Conservation (phyloP, 2,113 vertebrate genomes). For the Genyomyrus donnyi region DNA sequence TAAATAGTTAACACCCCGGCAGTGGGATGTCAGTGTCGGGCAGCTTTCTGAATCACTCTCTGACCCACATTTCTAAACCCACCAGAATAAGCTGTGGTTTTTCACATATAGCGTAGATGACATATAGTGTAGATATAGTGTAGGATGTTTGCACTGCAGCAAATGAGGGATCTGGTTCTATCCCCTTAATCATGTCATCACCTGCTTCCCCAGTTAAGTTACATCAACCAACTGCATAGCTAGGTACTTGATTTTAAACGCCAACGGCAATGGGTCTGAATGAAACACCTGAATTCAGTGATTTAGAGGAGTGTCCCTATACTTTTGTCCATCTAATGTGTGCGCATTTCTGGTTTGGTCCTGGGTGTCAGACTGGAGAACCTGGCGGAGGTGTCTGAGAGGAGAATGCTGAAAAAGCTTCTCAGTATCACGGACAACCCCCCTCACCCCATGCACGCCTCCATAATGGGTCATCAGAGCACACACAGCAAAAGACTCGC, state of each 20-base stretch:
- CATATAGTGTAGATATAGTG: no score
- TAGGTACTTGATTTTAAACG: not conserved
- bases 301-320: not conserved
- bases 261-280: not conserved
- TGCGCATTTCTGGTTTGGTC: not conserved
- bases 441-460: no score
- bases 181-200: not conserved
- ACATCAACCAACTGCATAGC: not conserved
- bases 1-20: not conserved
- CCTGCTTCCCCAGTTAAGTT: not conserved
- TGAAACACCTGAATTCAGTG: not conserved
- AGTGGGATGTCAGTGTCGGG: not conserved
- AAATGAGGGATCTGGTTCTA: not conserved
- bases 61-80: not conserved
- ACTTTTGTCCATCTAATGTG: not conserved
- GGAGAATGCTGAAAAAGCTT: no score
- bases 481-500: no score
- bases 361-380: no score
- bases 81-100: not conserved
- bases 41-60: not conserved
- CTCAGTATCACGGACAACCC: no score
- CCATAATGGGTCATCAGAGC: no score
- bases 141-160: not conserved
- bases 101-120: not conserved
- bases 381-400: no score